Percentiles rank a stretch among this genome's conserved stretches.
These are phyloP conservation scores for Procambarus virginalis DNA, from an alignment of 1,140 invertebrate species.

Conservation along the genomic window DNA sequence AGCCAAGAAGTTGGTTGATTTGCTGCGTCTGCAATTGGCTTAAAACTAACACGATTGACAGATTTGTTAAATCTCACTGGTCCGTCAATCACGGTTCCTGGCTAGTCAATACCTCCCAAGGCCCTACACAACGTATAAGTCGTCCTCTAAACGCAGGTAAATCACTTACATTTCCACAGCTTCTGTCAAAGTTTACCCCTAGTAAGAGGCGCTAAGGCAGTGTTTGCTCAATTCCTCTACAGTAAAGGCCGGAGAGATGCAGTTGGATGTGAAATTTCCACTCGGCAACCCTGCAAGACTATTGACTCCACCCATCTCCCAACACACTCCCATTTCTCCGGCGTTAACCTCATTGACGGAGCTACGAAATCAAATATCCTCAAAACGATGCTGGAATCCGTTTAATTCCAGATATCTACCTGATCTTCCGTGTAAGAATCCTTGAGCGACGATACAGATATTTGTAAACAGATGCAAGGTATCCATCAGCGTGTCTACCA, in stretches of 20 bases:
- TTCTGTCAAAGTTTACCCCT: no score
- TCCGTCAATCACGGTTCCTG: background rate
- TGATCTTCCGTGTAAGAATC: background rate
- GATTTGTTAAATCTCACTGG: background rate
- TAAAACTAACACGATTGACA: background rate
- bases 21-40: background rate
- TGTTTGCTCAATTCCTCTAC: no score
- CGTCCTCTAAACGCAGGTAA: no score
- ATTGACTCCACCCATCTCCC: background rate
- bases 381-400: background rate
- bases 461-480: background rate
- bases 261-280: background rate
- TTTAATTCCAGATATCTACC: background rate
- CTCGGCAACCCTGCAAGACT: background rate
- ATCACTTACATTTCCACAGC: no score
- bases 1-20: background rate
- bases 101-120: background rate
- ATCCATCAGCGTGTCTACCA: background rate
- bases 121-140: background rate
- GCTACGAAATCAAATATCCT: background rate
- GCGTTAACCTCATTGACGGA: background rate
- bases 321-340: background rate
- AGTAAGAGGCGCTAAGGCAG: no score
- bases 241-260: background rate
- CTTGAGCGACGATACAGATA: background rate